Evolutionary conservation across 35 echinoderm and acorn worm species (phyloP).

Genomic region (Heliocidaris tuberculata): DNA sequence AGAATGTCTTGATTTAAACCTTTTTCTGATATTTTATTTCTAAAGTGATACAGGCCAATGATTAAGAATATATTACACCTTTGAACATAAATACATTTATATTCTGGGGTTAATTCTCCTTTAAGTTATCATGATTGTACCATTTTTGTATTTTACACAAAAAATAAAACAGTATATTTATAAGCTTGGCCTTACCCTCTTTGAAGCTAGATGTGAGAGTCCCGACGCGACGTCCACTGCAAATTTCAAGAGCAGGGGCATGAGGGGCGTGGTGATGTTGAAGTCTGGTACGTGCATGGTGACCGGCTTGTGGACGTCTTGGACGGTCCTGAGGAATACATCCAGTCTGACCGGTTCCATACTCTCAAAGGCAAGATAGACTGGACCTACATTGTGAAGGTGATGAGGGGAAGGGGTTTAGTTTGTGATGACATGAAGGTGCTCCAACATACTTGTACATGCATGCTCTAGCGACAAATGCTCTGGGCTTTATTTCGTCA

Average conservation of each 20-base stretch:
- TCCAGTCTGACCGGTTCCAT: slow-evolving; percentile 31
- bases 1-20: too few species aligned
- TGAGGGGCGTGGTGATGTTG: slow-evolving; percentile 44
- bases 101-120: too few species aligned
- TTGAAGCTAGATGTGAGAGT: slow-evolving; percentile 13
- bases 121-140: too few species aligned
- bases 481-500: not conserved
- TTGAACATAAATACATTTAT: too few species aligned
- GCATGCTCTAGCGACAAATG: not conserved
- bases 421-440: not conserved
- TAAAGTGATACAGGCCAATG: too few species aligned
- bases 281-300: slow-evolving; percentile 37
- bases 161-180: not conserved
- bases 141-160: too few species aligned
- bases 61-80: too few species aligned
- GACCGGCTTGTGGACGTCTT: slow-evolving; percentile 49
- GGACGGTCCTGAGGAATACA: slow-evolving; percentile 18
- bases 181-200: not conserved
- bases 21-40: too few species aligned
- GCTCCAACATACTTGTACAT: too few species aligned
- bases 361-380: slow-evolving; percentile 45
- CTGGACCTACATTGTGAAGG: slow-evolving; percentile 6
- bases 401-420: not conserved
- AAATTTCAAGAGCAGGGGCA: slow-evolving; percentile 47
- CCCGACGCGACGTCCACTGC: not conserved